Conservation (phyloP, 64 coral and sea anemone genomes). For the Montipora sp. region DNA sequence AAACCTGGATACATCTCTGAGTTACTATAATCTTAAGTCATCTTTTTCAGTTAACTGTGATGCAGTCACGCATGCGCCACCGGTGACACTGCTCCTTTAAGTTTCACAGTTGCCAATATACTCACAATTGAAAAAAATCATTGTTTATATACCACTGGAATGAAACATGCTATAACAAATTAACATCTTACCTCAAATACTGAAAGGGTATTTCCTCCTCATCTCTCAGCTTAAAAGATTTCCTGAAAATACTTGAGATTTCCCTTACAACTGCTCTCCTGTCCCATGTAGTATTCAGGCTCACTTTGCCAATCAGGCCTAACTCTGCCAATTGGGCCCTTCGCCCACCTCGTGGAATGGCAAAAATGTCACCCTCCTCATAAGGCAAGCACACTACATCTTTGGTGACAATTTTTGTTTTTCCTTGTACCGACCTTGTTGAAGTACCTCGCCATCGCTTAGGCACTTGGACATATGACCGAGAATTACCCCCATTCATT, state of each 20-base stretch:
- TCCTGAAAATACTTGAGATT: slow-evolving; percentile 39
- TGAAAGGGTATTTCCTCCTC: slow-evolving; percentile 20
- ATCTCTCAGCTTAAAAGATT: slow-evolving; percentile 26
- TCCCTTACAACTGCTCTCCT: background rate
- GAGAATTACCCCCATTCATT: slow-evolving; percentile 4
- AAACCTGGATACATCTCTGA: too few species aligned
- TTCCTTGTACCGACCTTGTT: background rate
- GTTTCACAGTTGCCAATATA: too few species aligned
- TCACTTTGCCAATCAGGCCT: background rate
- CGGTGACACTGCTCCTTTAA: too few species aligned
- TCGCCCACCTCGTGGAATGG: slow-evolving; percentile 26
- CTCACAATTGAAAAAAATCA: too few species aligned
- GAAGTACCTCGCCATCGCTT: slow-evolving; percentile 1
- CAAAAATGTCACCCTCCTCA: slow-evolving; percentile 15
- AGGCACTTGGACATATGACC: background rate
- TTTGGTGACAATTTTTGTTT: slow-evolving; percentile 39
- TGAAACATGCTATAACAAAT: too few species aligned
- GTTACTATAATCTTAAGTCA: too few species aligned
- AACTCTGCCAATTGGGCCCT: slow-evolving; percentile 32
- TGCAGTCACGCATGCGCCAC: too few species aligned
- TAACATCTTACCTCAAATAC: slow-evolving; percentile 1
- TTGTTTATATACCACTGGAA: too few species aligned
- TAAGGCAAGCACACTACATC: slow-evolving; percentile 6
- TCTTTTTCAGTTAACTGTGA: too few species aligned
- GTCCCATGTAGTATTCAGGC: slow-evolving; percentile 7